phyloP scores from a whole-genome alignment of 2,113 vertebrate species.

The Hyperopisus bebe region DNA sequence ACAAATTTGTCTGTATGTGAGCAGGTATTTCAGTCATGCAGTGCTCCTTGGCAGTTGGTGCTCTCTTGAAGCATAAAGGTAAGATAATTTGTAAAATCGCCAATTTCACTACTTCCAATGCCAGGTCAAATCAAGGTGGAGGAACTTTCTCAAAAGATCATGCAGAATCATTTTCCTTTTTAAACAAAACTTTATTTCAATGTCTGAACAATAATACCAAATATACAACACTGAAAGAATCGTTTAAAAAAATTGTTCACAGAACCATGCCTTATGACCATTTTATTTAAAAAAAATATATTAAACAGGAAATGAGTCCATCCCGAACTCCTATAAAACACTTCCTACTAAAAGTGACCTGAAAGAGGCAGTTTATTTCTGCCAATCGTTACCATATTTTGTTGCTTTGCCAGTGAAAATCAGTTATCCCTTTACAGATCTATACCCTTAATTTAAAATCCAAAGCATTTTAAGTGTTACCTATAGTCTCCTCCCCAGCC shows the following conservation, averaged over 20 bases:
- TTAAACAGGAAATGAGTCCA: not conserved
- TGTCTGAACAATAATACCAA: constrained; percentile 9
- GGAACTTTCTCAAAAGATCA: not conserved
- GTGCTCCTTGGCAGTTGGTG: not conserved
- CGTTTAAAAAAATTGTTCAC: not conserved
- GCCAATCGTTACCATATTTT: not conserved
- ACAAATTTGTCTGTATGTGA: not conserved
- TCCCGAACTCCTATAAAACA: not conserved
- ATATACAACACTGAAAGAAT: constrained; percentile 9
- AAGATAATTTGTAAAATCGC: not conserved
- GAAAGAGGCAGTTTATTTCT: not conserved
- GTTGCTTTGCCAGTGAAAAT: too few species aligned
- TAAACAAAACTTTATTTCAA: constrained; percentile 11
- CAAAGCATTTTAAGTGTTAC: not conserved
- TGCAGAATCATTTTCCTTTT: not conserved
- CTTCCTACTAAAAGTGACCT: not conserved
- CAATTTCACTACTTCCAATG: not conserved
- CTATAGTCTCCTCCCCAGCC: not conserved
- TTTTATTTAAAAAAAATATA: not conserved
- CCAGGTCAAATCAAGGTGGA: not conserved
- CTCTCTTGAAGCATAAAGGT: not conserved
- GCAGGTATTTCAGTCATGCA: not conserved
- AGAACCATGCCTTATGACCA: not conserved
- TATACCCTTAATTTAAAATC: not conserved
- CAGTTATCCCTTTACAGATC: not conserved